Conservation (phyloP, 35 echinoderm and acorn worm genomes). For the Ptychodera flava region DNA sequence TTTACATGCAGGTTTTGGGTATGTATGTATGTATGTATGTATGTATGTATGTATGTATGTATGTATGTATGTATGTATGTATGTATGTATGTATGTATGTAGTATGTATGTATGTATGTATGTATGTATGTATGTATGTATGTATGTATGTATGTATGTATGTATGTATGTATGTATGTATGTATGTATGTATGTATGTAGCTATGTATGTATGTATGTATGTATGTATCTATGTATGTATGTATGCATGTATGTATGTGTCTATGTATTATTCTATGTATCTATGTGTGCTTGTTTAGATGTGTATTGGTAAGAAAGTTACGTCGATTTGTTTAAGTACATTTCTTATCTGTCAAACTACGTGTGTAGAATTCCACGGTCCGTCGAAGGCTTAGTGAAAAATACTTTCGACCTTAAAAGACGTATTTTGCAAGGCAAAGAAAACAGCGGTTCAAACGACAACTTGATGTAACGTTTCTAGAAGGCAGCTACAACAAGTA, state of each 20-base stretch:
- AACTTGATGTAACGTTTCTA: no score
- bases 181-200: not conserved
- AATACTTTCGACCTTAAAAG: no score
- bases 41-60: slow-evolving; percentile 2
- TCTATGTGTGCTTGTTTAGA: not conserved
- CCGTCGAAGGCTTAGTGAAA: no score
- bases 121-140: slow-evolving; percentile 2
- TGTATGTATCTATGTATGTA: not conserved
- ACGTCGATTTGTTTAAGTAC: no score
- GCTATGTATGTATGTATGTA: not conserved
- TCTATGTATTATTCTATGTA: not conserved
- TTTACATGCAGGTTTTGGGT: no score
- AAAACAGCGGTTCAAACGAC: no score
- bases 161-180: not conserved
- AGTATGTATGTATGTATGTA: not conserved
- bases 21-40: slow-evolving; percentile 2
- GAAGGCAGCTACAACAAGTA: no score
- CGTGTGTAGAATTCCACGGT: no score
- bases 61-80: not conserved
- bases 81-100: not conserved
- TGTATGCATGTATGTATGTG: not conserved
- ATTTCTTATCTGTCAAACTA: no score
- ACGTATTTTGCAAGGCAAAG: no score
- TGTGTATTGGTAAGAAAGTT: no score
- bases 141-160: slow-evolving; percentile 2